phyloP scores from a whole-genome alignment of 35 echinoderm and acorn worm species.

The Strongylocentrotus purpuratus region DNA sequence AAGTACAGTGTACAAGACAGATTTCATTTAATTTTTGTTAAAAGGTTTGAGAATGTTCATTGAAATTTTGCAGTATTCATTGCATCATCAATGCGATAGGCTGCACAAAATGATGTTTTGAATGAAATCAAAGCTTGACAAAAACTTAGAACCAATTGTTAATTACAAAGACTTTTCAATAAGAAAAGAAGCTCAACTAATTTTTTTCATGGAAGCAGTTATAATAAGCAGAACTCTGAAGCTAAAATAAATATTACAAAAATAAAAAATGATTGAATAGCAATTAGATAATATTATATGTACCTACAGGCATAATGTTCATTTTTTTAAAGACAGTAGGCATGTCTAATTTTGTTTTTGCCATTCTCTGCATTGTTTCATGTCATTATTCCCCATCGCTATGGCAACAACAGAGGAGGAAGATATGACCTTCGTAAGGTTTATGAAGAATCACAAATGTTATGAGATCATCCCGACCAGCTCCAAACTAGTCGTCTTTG shows the following conservation, averaged over 20 bases:
- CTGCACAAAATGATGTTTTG: background rate
- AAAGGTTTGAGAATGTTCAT: too few relatives aligned
- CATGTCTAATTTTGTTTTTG: background rate
- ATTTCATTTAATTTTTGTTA: background rate
- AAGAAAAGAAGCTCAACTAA: too few relatives aligned
- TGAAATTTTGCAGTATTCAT: too few relatives aligned
- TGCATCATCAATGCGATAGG: background rate
- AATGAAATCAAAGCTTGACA: background rate
- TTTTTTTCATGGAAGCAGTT: too few relatives aligned
- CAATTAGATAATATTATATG: too few relatives aligned
- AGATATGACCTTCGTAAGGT: constrained; percentile 90
- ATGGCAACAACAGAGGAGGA: constrained; percentile 80
- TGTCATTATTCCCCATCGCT: background rate
- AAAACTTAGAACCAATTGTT: too few relatives aligned
- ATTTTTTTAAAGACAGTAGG: too few relatives aligned
- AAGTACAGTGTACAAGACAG: background rate
- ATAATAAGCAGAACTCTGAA: too few relatives aligned
- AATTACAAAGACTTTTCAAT: too few relatives aligned
- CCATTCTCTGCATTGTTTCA: background rate
- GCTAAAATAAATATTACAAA: too few relatives aligned
- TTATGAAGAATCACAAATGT: constrained; percentile 98
- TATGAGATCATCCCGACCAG: constrained; percentile 99
- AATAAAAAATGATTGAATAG: too few relatives aligned
- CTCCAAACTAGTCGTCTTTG: constrained; percentile 97
- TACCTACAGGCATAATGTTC: too few relatives aligned